Conservation (phyloP, 1,140 invertebrate genomes). For the Streblospio benedicti region DNA sequence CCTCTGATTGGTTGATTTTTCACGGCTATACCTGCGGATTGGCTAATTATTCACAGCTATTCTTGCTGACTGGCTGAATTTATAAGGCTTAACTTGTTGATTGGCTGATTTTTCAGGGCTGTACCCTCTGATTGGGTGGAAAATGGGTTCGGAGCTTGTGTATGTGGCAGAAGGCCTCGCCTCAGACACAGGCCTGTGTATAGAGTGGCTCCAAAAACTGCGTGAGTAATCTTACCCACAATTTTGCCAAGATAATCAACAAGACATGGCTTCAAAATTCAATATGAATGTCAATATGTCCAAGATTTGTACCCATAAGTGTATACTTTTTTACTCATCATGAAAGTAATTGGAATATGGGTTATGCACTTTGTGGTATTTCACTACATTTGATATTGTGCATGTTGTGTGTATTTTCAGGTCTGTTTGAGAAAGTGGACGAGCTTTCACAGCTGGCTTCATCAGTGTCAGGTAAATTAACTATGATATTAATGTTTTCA, state of each 20-base stretch:
- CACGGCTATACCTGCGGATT: no score
- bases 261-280: not conserved
- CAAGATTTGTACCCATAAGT: constrained; percentile 3
- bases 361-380: no score
- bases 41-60: no score
- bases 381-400: no score
- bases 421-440: constrained; percentile 59
- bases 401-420: no score
- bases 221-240: constrained; percentile 50
- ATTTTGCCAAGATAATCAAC: not conserved
- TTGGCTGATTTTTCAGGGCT: constrained; percentile 62
- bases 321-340: constrained; percentile 1
- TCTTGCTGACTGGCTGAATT: no score
- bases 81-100: no score
- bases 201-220: constrained; percentile 73
- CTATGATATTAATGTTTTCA: no score
- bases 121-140: constrained; percentile 80
- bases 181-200: constrained; percentile 76
- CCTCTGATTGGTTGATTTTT: no score
- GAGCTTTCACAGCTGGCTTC: constrained; percentile 63
- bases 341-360: not conserved
- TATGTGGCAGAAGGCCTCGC: constrained; percentile 77
- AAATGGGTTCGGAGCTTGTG: constrained; percentile 52
- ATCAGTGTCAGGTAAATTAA: constrained; percentile 52
- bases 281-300: no score